Evolutionary conservation across 2,797 vertebrate genomes (phyloP).

Genomic region (Percopsis omiscomaycus): DNA sequence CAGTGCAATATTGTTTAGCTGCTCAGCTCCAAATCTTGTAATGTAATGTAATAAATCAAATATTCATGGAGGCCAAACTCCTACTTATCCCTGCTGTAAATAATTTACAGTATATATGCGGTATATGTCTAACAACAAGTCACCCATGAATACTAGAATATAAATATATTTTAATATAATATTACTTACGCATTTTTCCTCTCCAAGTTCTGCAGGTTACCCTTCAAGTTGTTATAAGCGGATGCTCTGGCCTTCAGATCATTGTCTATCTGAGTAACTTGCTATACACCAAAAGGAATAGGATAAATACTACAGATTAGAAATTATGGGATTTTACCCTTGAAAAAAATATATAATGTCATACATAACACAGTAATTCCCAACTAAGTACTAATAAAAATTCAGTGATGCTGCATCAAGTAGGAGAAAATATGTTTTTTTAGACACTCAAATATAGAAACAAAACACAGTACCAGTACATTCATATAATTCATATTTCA

Average conservation of each 20-base stretch:
- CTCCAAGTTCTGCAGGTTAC: constrained; percentile 96
- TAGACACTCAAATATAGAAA: neutral
- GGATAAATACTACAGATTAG: neutral
- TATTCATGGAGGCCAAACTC: neutral
- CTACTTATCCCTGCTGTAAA: neutral
- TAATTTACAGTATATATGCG: neutral
- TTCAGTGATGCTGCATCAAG: neutral
- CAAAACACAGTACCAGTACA: neutral
- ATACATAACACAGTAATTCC: too few species aligned
- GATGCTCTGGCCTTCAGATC: constrained; percentile 95
- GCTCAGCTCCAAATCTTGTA: too few species aligned
- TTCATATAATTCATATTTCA: neutral
- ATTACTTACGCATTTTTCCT: constrained; percentile 95
- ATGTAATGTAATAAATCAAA: neutral
- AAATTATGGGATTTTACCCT: neutral
- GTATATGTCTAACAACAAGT: neutral
- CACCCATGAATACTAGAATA: neutral
- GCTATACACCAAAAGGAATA: constrained; percentile 71
- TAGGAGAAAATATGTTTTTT: neutral
- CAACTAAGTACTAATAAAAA: neutral
- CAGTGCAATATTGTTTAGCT: neutral
- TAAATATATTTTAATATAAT: neutral
- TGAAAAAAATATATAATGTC: neutral
- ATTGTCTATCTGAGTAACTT: constrained; percentile 95
- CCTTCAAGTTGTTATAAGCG: constrained; percentile 97